These are phyloP conservation scores for Denticeps clupeoides DNA, from an alignment of 2,797 vertebrate genomes.

Conservation along the genomic window DNA sequence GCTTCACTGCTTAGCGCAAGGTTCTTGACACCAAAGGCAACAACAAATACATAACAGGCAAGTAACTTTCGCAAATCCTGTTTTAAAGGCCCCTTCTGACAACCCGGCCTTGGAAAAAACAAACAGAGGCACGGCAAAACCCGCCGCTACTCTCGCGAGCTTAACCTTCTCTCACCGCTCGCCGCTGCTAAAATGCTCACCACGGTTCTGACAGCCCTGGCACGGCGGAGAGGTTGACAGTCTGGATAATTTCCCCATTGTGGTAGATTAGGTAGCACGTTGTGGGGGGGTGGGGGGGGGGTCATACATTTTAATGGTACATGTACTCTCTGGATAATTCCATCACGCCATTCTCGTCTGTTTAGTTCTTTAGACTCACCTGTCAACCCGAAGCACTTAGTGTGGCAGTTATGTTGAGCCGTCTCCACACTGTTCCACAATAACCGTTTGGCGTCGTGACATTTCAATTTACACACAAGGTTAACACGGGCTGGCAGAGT, in stretches of 20 bases:
- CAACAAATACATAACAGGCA: no score
- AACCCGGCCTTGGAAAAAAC: no score
- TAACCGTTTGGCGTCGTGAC: conserved; percentile 63
- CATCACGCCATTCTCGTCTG: conserved; percentile 48
- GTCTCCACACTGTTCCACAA: conserved; percentile 62
- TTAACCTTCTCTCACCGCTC: no score
- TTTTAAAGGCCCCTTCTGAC: no score
- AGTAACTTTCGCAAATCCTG: no score
- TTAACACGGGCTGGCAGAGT: conserved; percentile 51
- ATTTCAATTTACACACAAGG: conserved; percentile 63
- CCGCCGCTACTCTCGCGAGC: no score
- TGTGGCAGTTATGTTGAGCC: conserved; percentile 48
- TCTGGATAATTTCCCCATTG: conserved; percentile 58
- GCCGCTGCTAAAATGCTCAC: conserved; percentile 45
- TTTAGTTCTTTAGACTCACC: conserved; percentile 56
- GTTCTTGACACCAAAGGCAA: no score
- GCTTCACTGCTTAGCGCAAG: no score
- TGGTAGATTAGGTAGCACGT: conserved; percentile 51
- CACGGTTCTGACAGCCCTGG: conserved; percentile 50
- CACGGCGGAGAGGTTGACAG: conserved; percentile 44
- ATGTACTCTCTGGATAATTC: conserved; percentile 52
- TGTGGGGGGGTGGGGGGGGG: no score
- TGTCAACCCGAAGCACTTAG: conserved; percentile 61
- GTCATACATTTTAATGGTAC: conserved; percentile 60
- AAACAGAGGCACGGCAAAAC: no score